Percentiles rank a stretch among this genome's conserved stretches.
phyloP scores from a whole-genome alignment of 1,140 invertebrate species.

The Tetramorium parvispinum region DNA sequence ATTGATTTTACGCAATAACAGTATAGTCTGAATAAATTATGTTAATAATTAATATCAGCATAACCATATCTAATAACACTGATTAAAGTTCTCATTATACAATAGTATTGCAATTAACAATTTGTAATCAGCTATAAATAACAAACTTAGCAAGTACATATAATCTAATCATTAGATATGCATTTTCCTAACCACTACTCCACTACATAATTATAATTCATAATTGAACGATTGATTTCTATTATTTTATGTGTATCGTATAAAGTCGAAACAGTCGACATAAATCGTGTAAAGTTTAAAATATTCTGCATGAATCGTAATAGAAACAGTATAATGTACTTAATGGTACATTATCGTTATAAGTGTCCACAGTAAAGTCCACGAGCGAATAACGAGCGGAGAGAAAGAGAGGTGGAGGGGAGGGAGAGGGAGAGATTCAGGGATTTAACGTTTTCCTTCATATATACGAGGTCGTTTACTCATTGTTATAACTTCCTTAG shows the following conservation, averaged over 20 bases:
- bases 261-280: background rate
- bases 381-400: slow-evolving; percentile 4
- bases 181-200: slow-evolving; percentile 18
- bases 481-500: slow-evolving; percentile 62
- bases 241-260: background rate
- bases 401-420: background rate
- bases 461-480: slow-evolving; percentile 62
- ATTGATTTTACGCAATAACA: slow-evolving; percentile 49
- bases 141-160: slow-evolving; percentile 43
- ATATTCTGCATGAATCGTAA: background rate
- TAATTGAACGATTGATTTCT: slow-evolving; percentile 23
- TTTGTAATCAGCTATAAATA: slow-evolving; percentile 44
- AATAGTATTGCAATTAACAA: slow-evolving; percentile 45
- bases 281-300: background rate
- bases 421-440: background rate
- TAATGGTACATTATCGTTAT: slow-evolving; percentile 35
- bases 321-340: slow-evolving; percentile 6
- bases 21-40: slow-evolving; percentile 39
- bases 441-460: slow-evolving; percentile 44
- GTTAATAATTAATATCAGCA: slow-evolving; percentile 54
- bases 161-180: slow-evolving; percentile 24
- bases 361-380: background rate
- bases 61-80: slow-evolving; percentile 55
- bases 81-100: slow-evolving; percentile 58
- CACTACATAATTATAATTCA: background rate